phyloP scores from a whole-genome alignment of 1,140 invertebrate species.

The Zaprionus gabonicus region DNA sequence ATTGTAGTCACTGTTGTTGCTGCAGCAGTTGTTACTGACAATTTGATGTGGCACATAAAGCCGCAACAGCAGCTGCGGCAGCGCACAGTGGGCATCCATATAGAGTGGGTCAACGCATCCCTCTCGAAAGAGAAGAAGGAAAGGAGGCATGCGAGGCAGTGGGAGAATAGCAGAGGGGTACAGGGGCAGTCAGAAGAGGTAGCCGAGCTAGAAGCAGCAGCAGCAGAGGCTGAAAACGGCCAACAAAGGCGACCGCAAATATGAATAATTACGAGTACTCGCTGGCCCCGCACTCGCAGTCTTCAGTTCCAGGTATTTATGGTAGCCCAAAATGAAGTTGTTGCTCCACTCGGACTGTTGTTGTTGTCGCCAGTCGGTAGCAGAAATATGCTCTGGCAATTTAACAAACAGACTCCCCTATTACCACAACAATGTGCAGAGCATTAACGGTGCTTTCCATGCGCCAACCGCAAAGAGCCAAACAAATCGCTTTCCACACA shows the following conservation, averaged over 20 bases:
- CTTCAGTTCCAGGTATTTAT: slow-evolving; percentile 39
- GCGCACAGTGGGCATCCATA: slow-evolving; percentile 20
- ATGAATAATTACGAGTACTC: slow-evolving; percentile 74
- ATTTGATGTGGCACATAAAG: slow-evolving; percentile 71
- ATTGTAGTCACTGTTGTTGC: slow-evolving; percentile 66
- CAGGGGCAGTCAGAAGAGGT: background rate
- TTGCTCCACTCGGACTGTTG: slow-evolving; percentile 1
- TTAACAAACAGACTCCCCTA: slow-evolving; percentile 66
- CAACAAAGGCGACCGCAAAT: slow-evolving; percentile 73
- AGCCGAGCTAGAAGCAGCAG: background rate
- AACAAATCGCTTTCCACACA: slow-evolving; percentile 35
- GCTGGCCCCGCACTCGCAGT: slow-evolving; percentile 40
- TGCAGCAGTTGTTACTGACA: slow-evolving; percentile 52
- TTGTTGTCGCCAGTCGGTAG: slow-evolving; percentile 60
- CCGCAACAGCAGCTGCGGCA: slow-evolving; percentile 13
- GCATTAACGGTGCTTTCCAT: slow-evolving; percentile 77
- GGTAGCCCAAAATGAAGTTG: slow-evolving; percentile 54
- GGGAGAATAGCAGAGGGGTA: background rate
- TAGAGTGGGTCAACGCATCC: slow-evolving; percentile 69
- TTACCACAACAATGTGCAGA: slow-evolving; percentile 76
- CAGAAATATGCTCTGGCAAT: slow-evolving; percentile 70
- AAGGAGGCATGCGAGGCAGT: background rate
- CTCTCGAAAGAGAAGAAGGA: background rate
- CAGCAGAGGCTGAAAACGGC: background rate
- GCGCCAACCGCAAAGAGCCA: slow-evolving; percentile 48